These are phyloP conservation scores for Cirrhinus mrigala DNA, from an alignment of 2,797 vertebrate genomes.

Conservation along the genomic window DNA sequence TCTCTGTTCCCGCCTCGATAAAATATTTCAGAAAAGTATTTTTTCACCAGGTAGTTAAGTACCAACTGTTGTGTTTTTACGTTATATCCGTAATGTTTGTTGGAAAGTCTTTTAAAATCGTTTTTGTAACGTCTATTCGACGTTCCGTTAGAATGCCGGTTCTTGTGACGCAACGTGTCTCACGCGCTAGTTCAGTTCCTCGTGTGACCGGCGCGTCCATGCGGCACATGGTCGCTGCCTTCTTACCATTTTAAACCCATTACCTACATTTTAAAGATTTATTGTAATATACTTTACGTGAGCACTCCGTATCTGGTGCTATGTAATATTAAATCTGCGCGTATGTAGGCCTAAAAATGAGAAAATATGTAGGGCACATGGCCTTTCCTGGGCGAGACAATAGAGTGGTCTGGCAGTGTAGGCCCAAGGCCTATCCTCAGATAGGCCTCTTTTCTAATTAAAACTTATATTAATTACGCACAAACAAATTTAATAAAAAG, in stretches of 20 bases:
- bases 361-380: conserved; percentile 11
- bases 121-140: background rate
- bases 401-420: background rate
- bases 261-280: background rate
- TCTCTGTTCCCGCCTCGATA: conserved; percentile 18
- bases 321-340: background rate
- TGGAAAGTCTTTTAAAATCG: background rate
- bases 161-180: conserved; percentile 50
- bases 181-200: conserved; percentile 37
- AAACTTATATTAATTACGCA: background rate
- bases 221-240: conserved; percentile 30
- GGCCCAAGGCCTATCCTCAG: background rate
- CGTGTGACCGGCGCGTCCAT: conserved; percentile 35
- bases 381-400: conserved; percentile 36
- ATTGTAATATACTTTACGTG: background rate
- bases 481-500: no score
- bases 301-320: accelerated
- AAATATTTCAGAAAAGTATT: background rate
- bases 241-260: background rate
- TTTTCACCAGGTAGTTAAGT: background rate
- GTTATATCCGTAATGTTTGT: background rate
- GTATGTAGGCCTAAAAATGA: background rate
- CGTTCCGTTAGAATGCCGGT: conserved; percentile 30
- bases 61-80: background rate
- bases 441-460: background rate